Conservation (phyloP, 2,888 invertebrate species). For the Pherbina coryleti region DNA sequence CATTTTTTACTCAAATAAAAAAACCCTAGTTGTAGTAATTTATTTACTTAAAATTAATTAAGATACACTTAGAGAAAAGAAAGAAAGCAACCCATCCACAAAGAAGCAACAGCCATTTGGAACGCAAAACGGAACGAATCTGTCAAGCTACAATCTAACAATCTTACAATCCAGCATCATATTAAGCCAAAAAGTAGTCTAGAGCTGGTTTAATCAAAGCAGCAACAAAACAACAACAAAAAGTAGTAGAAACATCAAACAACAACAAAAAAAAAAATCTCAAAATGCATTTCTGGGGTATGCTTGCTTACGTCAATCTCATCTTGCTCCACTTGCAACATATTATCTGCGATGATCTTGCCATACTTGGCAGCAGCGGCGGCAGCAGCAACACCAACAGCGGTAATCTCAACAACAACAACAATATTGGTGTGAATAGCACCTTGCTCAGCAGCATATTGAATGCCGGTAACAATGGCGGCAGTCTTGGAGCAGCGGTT, state of each 20-base stretch:
- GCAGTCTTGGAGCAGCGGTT: conserved; percentile 20
- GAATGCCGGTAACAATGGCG: conserved; percentile 41
- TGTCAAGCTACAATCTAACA: conserved; percentile 35
- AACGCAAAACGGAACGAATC: conserved; percentile 28
- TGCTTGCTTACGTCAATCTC: conserved; percentile 47
- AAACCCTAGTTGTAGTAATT: conserved; percentile 36
- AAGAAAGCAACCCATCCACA: conserved; percentile 37
- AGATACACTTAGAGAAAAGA: conserved; percentile 23
- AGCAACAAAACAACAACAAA: conserved; percentile 13
- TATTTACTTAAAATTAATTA: conserved; percentile 30
- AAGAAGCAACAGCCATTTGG: conserved; percentile 33
- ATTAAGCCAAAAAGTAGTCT: conserved; percentile 60
- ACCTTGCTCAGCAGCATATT: conserved; percentile 57
- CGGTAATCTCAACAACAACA: conserved; percentile 39
- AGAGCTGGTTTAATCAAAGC: conserved; percentile 43
- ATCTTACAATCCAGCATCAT: conserved; percentile 38
- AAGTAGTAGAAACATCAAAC: conserved; percentile 30
- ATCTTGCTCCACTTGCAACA: conserved; percentile 50
- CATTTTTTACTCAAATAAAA: conserved; percentile 29
- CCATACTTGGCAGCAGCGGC: conserved; percentile 39
- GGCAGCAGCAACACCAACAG: conserved; percentile 12
- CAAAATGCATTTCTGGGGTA: conserved; percentile 51
- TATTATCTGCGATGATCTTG: conserved; percentile 52
- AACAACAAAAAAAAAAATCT: conserved; percentile 26
- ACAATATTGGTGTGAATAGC: conserved; percentile 53